Evolutionary conservation across 2,888 invertebrate species (phyloP).

Genomic region (Theodoxus fluviatilis): DNA sequence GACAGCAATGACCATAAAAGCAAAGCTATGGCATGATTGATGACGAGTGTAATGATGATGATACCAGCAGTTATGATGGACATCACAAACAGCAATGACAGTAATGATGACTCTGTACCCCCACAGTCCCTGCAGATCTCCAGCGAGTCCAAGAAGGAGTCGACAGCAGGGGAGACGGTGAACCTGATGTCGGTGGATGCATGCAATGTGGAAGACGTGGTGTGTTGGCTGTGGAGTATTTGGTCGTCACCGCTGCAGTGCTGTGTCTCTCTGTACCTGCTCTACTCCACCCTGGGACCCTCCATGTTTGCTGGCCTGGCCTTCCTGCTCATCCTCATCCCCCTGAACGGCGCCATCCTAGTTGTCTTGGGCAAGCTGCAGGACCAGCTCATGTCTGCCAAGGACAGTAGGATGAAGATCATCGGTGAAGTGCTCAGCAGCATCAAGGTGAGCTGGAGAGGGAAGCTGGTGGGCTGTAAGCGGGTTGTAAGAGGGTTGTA

Average conservation of each 20-base stretch:
- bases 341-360: conserved; percentile 60
- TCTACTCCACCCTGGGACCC: conserved; percentile 70
- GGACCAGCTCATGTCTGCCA: conserved; percentile 48
- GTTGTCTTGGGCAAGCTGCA: conserved; percentile 50
- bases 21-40: too few species aligned
- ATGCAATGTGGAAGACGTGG: conserved; percentile 54
- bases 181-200: conserved; percentile 66
- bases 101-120: too few species aligned
- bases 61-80: too few species aligned
- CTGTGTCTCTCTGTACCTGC: conserved; percentile 76
- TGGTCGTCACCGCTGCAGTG: conserved; percentile 80
- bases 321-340: conserved; percentile 86
- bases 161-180: conserved; percentile 64
- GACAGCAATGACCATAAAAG: too few species aligned
- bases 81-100: too few species aligned
- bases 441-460: conserved; percentile 46
- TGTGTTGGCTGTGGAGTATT: conserved; percentile 51
- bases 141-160: conserved; percentile 54
- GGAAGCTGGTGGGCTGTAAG: too few species aligned
- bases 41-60: too few species aligned
- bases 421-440: conserved; percentile 57
- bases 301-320: conserved; percentile 87
- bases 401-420: conserved; percentile 57
- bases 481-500: too few species aligned
- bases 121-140: conserved; percentile 62